Base-by-base conservation (phyloP, 2,888 invertebrate genomes). In the Tryphoninae sp. region DNA sequence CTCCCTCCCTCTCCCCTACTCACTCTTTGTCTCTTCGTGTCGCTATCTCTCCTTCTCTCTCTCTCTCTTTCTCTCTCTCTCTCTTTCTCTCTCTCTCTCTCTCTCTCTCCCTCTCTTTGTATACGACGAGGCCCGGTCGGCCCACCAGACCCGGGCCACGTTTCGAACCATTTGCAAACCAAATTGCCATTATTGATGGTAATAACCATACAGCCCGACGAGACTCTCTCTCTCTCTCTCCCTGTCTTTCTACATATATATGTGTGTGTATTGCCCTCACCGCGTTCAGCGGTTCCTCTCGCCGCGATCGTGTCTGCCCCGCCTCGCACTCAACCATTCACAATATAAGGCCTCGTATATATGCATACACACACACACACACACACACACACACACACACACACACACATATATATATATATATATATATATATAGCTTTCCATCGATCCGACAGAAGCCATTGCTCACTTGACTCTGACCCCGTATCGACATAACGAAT, bases 141-240 rank as follows among this genome's bases (percentile, higher is more conserved):
- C 68, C 79, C 69, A 68, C 45, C 75, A 76, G 81, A 78, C 81
- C 53, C 61, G 78, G 67, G 86, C 86, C 86, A 86, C 88, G 88
- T 87, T 88, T 87, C 86, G 85, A 88, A 80, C 85, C 87, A 91
- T 91, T 91, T 90, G 90, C 90, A 91, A 91, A 90, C 90, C 91
- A 91, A 91, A 91, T 91, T 90, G 90, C 90, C 89, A 91, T 91
- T 91, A 91, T 91, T 90, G 90, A 90, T 90, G 91, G 90, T 91
- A 91, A 91, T 91, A 91, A 90, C 89, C 89, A 89, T 89, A 91
- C 89, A 89, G 88, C 88, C 45, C 86, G 86, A 86, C 86, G 87
- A 86, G 87, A 84, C 87, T 83, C 82, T 77, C 73, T 75, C 73
- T 81, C 49, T 42, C 22, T 26, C 26, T 68, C 65, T 49, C 22